Conservation (phyloP, 2,888 invertebrate species). For the Ceriagrion tenellum region DNA sequence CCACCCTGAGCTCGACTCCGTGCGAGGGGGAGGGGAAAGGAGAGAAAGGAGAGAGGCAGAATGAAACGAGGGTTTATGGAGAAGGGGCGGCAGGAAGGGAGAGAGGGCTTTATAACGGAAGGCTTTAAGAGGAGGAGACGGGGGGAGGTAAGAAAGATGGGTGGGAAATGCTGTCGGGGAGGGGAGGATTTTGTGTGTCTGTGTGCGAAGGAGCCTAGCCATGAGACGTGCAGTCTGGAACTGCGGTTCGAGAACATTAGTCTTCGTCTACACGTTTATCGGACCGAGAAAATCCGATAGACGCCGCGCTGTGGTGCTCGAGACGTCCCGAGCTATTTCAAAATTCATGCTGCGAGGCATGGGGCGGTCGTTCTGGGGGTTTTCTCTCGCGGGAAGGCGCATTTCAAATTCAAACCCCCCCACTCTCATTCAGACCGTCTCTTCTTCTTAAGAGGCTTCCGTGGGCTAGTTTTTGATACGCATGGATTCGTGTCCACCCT, state of each 20-base stretch:
- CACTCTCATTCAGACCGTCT: too few relatives aligned
- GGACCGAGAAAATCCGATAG: conserved; percentile 35
- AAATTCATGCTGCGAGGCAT: conserved; percentile 25
- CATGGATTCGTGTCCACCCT: too few relatives aligned
- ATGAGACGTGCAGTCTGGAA: conserved; percentile 39
- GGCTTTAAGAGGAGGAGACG: neutral
- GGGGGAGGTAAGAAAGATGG: neutral
- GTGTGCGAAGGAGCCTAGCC: conserved; percentile 32
- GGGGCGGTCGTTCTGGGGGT: neutral
- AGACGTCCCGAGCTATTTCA: conserved; percentile 36
- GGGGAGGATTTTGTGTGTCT: neutral
- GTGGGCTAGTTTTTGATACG: too few relatives aligned
- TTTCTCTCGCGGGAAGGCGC: conserved; percentile 5
- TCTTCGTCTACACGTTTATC: conserved; percentile 36
- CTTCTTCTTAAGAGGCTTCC: too few relatives aligned
- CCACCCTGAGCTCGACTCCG: neutral
- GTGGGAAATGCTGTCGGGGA: neutral
- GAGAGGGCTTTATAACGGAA: neutral
- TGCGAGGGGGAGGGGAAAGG: too few relatives aligned
- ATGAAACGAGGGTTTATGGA: neutral
- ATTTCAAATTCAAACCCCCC: neutral
- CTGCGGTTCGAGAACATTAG: conserved; percentile 36
- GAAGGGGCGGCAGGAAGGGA: neutral
- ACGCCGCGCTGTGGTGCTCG: conserved; percentile 15
- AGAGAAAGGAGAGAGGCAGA: neutral